These are phyloP conservation scores for Chloebia gouldiae DNA, from an alignment of 2,113 vertebrate species.

Conservation along the genomic window DNA sequence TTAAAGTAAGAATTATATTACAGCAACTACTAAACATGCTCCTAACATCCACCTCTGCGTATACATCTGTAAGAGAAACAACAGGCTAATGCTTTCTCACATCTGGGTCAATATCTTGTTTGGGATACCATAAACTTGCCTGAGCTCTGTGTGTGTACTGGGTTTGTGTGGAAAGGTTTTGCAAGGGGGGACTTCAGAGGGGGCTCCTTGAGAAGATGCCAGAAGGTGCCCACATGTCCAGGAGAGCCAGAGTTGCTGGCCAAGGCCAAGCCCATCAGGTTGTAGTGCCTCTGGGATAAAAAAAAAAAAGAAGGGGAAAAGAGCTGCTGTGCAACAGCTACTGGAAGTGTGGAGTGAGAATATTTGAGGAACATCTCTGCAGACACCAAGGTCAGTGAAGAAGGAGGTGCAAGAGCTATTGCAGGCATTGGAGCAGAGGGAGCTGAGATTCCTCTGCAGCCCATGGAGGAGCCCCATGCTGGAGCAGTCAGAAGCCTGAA, in stretches of 20 bases:
- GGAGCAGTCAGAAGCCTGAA: not conserved
- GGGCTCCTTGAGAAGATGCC: not conserved
- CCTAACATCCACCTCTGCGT: rapidly evolving
- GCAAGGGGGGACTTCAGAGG: not conserved
- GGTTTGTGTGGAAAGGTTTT: not conserved
- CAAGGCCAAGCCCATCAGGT: not conserved
- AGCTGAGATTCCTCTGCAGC: not conserved
- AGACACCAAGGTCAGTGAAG: not conserved
- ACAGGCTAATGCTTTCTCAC: not conserved
- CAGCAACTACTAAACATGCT: no score
- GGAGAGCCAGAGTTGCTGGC: not conserved
- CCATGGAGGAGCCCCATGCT: rapidly evolving
- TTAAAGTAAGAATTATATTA: not conserved
- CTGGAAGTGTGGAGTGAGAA: not conserved
- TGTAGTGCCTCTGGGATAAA: not conserved
- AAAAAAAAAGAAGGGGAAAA: not conserved
- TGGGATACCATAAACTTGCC: not conserved
- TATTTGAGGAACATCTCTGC: not conserved
- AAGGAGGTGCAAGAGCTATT: not conserved
- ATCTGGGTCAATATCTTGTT: not conserved
- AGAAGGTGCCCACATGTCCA: not conserved
- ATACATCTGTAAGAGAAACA: not conserved
- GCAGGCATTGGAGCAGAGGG: not conserved
- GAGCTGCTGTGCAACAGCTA: not conserved
- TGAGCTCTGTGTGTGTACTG: not conserved